Evolutionary conservation across 1,140 invertebrate genomes (phyloP).

Genomic region (Caerostris extrusa): DNA sequence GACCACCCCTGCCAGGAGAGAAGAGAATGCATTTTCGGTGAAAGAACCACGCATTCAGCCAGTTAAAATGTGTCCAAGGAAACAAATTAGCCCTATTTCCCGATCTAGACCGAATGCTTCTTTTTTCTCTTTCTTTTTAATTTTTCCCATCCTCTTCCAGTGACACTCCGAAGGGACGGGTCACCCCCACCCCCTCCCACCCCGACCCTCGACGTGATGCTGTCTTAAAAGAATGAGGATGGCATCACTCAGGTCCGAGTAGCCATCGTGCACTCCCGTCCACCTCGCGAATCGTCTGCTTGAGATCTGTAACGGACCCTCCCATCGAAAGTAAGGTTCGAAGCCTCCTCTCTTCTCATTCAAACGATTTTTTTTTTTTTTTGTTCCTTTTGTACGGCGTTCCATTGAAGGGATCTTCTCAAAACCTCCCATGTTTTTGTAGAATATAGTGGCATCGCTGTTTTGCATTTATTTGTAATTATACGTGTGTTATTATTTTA

Average conservation of each 20-base stretch:
- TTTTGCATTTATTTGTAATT: no score
- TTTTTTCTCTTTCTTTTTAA: constrained; percentile 45
- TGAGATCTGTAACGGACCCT: constrained; percentile 39
- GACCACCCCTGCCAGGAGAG: background rate
- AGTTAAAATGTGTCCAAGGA: constrained; percentile 76
- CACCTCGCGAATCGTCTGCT: background rate
- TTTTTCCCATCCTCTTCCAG: constrained; percentile 53
- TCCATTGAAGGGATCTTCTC: constrained; percentile 55
- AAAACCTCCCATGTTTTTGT: background rate
- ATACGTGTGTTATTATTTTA: no score
- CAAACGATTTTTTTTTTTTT: background rate
- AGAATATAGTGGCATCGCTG: background rate
- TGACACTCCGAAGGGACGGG: constrained; percentile 70
- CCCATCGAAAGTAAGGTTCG: constrained; percentile 47
- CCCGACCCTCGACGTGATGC: constrained; percentile 25
- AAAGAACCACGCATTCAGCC: constrained; percentile 74
- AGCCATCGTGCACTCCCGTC: constrained; percentile 37
- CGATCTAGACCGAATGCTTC: constrained; percentile 66
- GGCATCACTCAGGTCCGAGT: constrained; percentile 72
- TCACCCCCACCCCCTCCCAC: background rate
- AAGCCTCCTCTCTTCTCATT: constrained; percentile 30
- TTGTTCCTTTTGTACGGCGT: background rate
- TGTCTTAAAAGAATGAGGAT: constrained; percentile 72
- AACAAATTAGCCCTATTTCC: constrained; percentile 77
- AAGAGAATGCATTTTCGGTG: constrained; percentile 73